These are phyloP conservation scores for Crax fasciolata DNA, from an alignment of 2,797 vertebrate genomes.

Conservation along the genomic window DNA sequence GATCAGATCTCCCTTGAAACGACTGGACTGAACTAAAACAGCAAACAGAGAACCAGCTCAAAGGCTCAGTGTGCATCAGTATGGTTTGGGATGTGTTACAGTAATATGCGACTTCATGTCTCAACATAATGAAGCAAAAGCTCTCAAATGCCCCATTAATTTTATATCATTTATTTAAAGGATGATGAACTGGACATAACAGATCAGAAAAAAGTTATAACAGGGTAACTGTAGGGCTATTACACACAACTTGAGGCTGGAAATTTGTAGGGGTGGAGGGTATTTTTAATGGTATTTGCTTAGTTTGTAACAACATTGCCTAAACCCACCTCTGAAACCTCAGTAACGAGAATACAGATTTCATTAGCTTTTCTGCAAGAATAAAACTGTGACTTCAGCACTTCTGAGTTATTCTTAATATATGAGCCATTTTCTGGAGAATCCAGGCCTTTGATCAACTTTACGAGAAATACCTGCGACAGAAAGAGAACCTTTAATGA, in stretches of 20 bases:
- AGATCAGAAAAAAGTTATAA: background rate
- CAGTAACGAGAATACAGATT: background rate
- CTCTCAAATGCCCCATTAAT: background rate
- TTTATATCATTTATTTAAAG: background rate
- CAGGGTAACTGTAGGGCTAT: accelerated
- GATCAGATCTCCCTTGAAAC: background rate
- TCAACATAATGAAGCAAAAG: background rate
- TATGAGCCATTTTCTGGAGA: conserved; percentile 44
- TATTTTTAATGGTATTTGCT: background rate
- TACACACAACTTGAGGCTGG: background rate
- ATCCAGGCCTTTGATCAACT: conserved; percentile 66
- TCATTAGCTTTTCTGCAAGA: conserved; percentile 12
- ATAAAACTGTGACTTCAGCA: conserved; percentile 55
- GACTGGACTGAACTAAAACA: background rate
- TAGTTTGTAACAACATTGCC: conserved; percentile 24
- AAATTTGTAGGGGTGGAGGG: background rate
- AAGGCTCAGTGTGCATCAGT: background rate
- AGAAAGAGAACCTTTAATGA: conserved; percentile 64
- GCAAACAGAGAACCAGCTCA: accelerated
- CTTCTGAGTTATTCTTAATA: conserved; percentile 64
- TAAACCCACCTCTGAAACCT: conserved; percentile 14
- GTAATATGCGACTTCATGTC: background rate
- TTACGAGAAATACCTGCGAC: conserved; percentile 67
- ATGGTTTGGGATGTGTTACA: background rate
- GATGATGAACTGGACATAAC: background rate